These are phyloP conservation scores for Mystacides longicornis DNA, from an alignment of 2,888 invertebrate species.

Conservation along the genomic window DNA sequence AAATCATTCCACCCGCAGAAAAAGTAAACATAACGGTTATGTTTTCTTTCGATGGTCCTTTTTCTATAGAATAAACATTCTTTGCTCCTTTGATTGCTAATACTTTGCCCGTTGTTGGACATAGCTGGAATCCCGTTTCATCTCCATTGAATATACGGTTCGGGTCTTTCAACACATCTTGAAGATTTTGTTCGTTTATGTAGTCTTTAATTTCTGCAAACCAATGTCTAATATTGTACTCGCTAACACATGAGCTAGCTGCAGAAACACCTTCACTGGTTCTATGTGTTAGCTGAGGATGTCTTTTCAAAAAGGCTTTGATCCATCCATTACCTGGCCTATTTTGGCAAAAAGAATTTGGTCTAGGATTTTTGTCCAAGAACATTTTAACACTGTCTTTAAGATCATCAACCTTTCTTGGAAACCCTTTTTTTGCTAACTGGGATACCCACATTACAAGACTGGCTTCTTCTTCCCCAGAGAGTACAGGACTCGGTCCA, in stretches of 20 bases:
- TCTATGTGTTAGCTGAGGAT: neutral
- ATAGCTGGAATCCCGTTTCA: slow-evolving; percentile 7
- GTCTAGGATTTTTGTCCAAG: neutral
- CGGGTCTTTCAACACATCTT: slow-evolving; percentile 1
- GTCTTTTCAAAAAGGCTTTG: neutral
- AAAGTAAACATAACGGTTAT: slow-evolving; percentile 6
- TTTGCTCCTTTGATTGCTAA: slow-evolving; percentile 1
- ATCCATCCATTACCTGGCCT: slow-evolving; percentile 1
- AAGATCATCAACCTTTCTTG: neutral
- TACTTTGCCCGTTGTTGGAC: slow-evolving; percentile 4
- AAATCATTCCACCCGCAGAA: slow-evolving; percentile 3
- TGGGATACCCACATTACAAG: neutral
- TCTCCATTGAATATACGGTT: slow-evolving; percentile 4
- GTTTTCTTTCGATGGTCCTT: slow-evolving; percentile 3
- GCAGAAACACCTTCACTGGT: slow-evolving; percentile 3
- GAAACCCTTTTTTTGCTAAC: slow-evolving; percentile 1
- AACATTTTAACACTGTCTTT: neutral
- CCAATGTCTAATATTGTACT: neutral
- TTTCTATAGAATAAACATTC: slow-evolving; percentile 7
- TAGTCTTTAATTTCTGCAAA: neutral
- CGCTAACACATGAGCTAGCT: slow-evolving; percentile 3
- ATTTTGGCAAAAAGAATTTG: neutral
- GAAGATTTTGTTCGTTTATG: neutral
- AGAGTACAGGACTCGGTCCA: neutral
- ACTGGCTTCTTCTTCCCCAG: neutral